Conservation (phyloP, 2,113 vertebrate genomes). For the Brachyhypopomus gauderio region DNA sequence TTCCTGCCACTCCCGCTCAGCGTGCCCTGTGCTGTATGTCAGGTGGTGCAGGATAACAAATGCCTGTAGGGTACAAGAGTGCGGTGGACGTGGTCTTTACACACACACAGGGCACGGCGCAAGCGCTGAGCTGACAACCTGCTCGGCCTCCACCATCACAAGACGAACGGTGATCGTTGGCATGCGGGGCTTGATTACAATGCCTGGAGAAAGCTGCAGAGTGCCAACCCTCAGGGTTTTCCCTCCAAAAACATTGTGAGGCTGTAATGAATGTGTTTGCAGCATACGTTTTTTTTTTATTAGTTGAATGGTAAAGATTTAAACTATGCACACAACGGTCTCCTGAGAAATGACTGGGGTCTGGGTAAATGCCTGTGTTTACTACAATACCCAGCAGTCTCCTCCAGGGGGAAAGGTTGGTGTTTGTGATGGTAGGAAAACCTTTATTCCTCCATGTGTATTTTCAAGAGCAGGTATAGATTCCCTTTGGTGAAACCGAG, state of each 20-base stretch:
- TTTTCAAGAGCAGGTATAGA: neutral
- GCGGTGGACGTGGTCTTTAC: neutral
- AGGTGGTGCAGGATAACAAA: conserved; percentile 19
- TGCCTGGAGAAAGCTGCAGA: no score
- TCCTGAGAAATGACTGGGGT: neutral
- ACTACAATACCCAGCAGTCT: neutral
- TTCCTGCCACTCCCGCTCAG: conserved; percentile 1
- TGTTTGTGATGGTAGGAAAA: neutral
- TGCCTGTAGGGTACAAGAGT: neutral
- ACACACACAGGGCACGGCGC: neutral
- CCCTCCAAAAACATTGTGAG: no score
- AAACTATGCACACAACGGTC: no score
- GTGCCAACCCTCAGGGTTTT: no score
- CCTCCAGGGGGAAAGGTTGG: neutral
- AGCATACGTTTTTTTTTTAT: no score
- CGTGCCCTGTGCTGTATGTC: neutral
- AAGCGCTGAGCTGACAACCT: neutral
- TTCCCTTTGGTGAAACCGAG: neutral
- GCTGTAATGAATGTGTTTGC: no score
- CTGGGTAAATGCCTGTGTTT: neutral
- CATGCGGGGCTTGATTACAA: no score
- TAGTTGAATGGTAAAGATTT: no score
- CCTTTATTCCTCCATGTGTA: neutral
- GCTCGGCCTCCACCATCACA: neutral
- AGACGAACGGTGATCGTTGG: neutral